A percentile compares a stretch with the other conserved stretches of the same genome.
These are phyloP conservation scores for Corapipo altera DNA, from an alignment of 2,113 vertebrate genomes.

Conservation along the genomic window DNA sequence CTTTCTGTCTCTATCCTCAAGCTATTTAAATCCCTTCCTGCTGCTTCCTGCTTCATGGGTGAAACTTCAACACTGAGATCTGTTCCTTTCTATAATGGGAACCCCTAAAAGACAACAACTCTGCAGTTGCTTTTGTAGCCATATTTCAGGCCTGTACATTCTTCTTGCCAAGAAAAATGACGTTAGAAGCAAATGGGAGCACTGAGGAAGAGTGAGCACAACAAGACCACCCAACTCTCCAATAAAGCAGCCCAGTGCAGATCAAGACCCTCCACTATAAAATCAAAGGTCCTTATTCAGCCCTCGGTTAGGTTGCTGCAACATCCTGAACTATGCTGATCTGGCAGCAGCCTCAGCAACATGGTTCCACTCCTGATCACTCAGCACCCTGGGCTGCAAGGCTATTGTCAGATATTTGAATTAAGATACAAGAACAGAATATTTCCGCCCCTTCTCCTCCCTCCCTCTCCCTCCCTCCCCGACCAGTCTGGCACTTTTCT, in stretches of 20 bases:
- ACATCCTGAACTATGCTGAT: not conserved
- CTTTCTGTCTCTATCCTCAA: not conserved
- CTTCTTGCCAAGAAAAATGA: slow-evolving; percentile 11
- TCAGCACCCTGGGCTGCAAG: not conserved
- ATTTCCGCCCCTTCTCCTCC: slow-evolving; percentile 43
- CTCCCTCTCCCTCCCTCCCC: slow-evolving; percentile 2
- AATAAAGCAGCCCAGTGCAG: not conserved
- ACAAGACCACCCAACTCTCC: not conserved
- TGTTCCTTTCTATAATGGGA: not conserved
- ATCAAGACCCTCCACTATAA: not conserved
- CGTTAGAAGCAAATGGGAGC: not conserved
- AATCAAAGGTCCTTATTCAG: not conserved
- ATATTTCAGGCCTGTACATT: not conserved
- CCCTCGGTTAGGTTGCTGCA: not conserved
- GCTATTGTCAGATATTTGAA: slow-evolving; percentile 48
- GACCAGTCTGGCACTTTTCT: slow-evolving; percentile 51
- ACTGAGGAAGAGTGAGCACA: not conserved
- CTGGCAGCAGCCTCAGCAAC: not conserved
- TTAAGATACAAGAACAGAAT: slow-evolving; percentile 37
- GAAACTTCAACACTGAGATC: not conserved
- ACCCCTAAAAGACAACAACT: not conserved
- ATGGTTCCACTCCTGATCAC: not conserved
- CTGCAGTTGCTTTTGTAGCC: not conserved
- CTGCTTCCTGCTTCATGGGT: not conserved
- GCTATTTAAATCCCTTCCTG: not conserved